phyloP scores from a whole-genome alignment of 2,797 vertebrate species.

The Hypotaenidia philippensis region DNA sequence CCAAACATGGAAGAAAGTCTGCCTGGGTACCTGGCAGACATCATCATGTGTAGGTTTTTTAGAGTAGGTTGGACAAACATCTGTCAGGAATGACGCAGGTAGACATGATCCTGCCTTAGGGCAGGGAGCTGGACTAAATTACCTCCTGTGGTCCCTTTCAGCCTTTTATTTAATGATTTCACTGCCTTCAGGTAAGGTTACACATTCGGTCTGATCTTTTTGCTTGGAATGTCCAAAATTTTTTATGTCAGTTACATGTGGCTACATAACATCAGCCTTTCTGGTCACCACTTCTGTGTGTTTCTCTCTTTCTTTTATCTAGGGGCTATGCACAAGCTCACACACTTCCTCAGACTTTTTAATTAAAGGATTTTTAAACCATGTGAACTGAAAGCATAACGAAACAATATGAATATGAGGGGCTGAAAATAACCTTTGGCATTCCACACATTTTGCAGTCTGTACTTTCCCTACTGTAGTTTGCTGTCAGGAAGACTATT shows the following conservation, averaged over 20 bases:
- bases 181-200: constrained; percentile 38
- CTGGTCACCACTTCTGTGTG: background rate
- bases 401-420: background rate
- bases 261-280: constrained; percentile 6
- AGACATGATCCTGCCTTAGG: constrained; percentile 28
- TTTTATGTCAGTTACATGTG: background rate
- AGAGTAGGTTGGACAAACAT: constrained; percentile 65
- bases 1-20: constrained; percentile 30
- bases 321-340: background rate
- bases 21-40: constrained; percentile 46
- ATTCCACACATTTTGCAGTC: background rate
- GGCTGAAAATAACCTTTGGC: background rate
- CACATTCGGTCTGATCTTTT: constrained; percentile 45
- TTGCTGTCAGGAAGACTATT: background rate
- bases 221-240: constrained; percentile 27
- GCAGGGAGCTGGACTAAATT: constrained; percentile 55
- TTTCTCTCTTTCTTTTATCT: constrained; percentile 4
- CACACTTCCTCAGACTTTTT: background rate
- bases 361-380: background rate
- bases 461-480: background rate
- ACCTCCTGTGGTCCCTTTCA: constrained; percentile 41
- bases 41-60: background rate
- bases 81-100: constrained; percentile 64
- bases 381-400: background rate
- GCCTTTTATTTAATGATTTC: constrained; percentile 34